phyloP scores from a whole-genome alignment of 2,888 invertebrate species.

The Chirona hameri region DNA sequence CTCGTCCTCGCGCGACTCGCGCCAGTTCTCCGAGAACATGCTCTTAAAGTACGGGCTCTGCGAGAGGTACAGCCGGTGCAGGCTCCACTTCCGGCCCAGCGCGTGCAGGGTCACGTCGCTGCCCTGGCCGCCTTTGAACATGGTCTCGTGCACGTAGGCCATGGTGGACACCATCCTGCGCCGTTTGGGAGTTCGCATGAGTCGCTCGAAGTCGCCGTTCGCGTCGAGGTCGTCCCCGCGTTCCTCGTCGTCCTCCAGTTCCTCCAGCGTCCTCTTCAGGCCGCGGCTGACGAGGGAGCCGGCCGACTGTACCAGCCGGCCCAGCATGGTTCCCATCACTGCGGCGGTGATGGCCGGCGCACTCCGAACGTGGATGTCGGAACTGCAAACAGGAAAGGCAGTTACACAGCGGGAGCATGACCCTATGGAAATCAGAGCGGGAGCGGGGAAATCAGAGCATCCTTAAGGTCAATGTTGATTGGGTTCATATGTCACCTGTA shows the following conservation, averaged over 20 bases:
- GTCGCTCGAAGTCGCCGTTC: neutral
- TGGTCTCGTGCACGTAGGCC: conserved; percentile 2
- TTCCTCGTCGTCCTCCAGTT: neutral
- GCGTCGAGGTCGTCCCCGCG: neutral
- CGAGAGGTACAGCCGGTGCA: conserved; percentile 39
- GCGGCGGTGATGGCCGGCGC: no score
- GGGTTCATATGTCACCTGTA: no score
- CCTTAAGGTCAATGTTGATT: no score
- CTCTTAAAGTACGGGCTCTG: conserved; percentile 72
- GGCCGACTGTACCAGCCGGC: neutral
- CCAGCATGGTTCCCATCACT: neutral
- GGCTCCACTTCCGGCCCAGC: neutral
- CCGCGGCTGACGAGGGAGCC: neutral
- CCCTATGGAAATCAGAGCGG: no score
- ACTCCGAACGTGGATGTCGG: no score
- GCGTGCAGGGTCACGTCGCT: conserved; percentile 11
- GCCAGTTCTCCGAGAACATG: conserved; percentile 77
- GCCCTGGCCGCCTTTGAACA: conserved; percentile 3
- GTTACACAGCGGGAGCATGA: no score
- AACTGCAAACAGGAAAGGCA: no score
- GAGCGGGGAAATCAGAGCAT: no score
- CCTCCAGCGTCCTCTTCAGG: neutral
- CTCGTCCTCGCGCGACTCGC: conserved; percentile 62
- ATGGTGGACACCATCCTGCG: conserved; percentile 1
- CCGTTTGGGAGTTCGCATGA: neutral